Evolutionary conservation across 2,113 vertebrate species (phyloP).

Genomic region (Natator depressus): DNA sequence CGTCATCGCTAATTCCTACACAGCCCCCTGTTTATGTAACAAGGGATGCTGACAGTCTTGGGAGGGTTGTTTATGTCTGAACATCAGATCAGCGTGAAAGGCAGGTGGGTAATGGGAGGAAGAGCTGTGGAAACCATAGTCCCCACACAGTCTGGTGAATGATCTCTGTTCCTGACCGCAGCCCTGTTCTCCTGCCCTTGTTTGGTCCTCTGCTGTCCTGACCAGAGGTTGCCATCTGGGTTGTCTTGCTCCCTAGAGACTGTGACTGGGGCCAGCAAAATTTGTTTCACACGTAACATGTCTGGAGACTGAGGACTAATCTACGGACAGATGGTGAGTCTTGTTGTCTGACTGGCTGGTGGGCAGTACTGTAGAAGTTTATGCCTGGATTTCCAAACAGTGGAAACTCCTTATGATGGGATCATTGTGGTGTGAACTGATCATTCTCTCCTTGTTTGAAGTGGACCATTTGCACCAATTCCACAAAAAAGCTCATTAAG

Average conservation of each 20-base stretch:
- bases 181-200: neutral
- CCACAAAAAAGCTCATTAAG: neutral
- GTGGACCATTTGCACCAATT: neutral
- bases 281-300: neutral
- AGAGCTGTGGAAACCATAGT: neutral
- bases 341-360: neutral
- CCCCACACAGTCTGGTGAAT: neutral
- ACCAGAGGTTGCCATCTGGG: neutral
- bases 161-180: neutral
- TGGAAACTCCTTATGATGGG: neutral
- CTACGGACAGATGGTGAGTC: neutral
- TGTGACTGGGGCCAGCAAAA: neutral
- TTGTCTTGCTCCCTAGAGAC: neutral
- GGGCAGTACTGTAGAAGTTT: neutral
- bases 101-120: neutral
- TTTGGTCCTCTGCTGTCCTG: neutral
- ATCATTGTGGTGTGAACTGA: neutral
- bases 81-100: neutral
- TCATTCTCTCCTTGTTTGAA: neutral
- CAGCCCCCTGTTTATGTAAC: neutral
- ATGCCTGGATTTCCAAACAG: neutral
- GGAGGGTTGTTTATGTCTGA: neutral
- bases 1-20: neutral
- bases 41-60: neutral
- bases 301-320: neutral